Evolutionary conservation across 2,888 invertebrate species (phyloP), one percentile per base, ranked within the genome.

Genomic region (Xanthorhoe spadicearia): DNA sequence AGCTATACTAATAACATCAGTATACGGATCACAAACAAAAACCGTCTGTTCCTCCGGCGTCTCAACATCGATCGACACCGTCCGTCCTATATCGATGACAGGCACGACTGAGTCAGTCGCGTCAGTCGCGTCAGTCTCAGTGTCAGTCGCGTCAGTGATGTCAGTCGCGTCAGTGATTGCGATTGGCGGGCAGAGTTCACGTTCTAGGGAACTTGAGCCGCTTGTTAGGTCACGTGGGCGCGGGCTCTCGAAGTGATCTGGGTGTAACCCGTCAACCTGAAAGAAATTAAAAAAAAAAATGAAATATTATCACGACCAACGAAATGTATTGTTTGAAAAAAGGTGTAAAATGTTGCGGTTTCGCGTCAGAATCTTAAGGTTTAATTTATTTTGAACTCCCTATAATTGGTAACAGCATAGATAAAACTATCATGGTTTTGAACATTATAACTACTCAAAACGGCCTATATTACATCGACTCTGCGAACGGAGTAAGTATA

Each of bases 251-350:
- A 91, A 90, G 72, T 90, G 89, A 64, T 88, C 86, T 0, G 86
- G 82, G 60, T 88, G 83, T 1, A 91, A 77, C 1, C 89, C 88
- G 78, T 90, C 91, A 58, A 91, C 92, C 89, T 91, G 76, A n/a
- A n/a, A 48, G 3, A n/a, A n/a, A n/a, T n/a, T n/a, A n/a, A n/a
- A n/a, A n/a, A n/a, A n/a, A n/a, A n/a, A n/a, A n/a, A n/a, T n/a
- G n/a, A n/a, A n/a, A n/a, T n/a, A n/a, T n/a, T n/a, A n/a, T n/a
- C n/a, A n/a, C n/a, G n/a, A n/a, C n/a, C n/a, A n/a, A n/a, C n/a
- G n/a, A n/a, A n/a, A n/a, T n/a, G n/a, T n/a, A n/a, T n/a, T n/a
- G n/a, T n/a, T n/a, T n/a, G n/a, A n/a, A n/a, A n/a, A n/a, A n/a
- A n/a, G n/a, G n/a, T n/a, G n/a, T n/a, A n/a, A n/a, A n/a, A n/a